Base-by-base conservation (phyloP, 2,888 invertebrate genomes). In the Lissocephala sabroskyi region DNA sequence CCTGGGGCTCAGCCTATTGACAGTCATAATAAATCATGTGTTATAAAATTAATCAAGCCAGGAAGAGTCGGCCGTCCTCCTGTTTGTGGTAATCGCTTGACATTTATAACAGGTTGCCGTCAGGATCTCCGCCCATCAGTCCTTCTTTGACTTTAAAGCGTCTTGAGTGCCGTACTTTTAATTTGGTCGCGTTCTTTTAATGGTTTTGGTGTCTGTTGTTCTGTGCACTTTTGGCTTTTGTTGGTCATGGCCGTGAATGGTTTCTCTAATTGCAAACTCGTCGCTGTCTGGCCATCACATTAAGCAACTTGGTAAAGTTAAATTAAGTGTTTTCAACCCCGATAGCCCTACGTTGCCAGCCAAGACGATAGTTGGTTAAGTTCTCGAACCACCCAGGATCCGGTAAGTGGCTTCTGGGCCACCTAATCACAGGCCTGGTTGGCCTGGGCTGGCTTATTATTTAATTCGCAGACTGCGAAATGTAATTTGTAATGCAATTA, bases 21-120 rank as follows among this genome's bases (percentile, higher is more conserved):
- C 68, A 70, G 65, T 50, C 67, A 70, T 70, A 68, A 73, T 73
- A 73, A 75, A 73, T 73, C 71, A 75, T 73, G 73, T 64, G 66
- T 68, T 73, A 62, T 73, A 59, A 76, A 73, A 73, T 73, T 73
- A 75, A 73, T 73, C 71, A 73, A 75, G 50, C 52, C 56, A 48
- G 13, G 14, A 13, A 35, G 16, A 23, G 23, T 7, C 9, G 13
- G 10, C 3, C 13, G 14, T 7, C 16, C 1, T 48, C 26, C 44
- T 54, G 53, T 52, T 57, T 47, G 60, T 52, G 62, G 56, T 74
- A 70, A 70, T 74, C 75, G 62, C 55, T 41, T 64, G 68, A 74
- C 75, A 74, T 74, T 70, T 70, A 74, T 74, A 73, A 65, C 71
- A 65, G 52, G 13, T 65, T 51, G 51, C 55, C 50, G 40, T 35